Base-by-base conservation (phyloP, 2,113 vertebrate species). In the Lampris megalopsis region DNA sequence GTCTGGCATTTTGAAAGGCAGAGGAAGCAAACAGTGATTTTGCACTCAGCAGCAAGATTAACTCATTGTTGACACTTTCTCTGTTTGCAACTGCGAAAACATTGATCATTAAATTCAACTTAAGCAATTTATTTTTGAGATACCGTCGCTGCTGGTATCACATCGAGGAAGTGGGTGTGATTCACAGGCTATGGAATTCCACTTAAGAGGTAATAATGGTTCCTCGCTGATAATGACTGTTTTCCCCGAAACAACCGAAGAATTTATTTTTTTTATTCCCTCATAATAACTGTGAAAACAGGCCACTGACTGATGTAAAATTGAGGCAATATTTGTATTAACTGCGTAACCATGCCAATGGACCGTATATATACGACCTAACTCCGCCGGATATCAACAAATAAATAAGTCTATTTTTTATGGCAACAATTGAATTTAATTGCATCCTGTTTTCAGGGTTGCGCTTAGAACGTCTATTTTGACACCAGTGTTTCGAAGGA, bases 241-340 rank as follows among this genome's bases (percentile, higher is more conserved):
- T 92, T 91, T 79, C 74, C 68, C 62, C 73, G 75, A 84, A 92
- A 89, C 87, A 91, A 77, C 40, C 0, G 52, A 81, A 56, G 54
- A 84, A 77, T 80, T 69, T 68, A 7, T 79, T 60, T 70, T 86
- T 68, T 66, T 47, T 61, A 42, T 56, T 62, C 54, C 52, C 67
- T 61, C 43, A 68, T 81, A 78, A 84, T 79, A 68, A 80, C n/a
- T 52, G 53, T 11, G 40, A 66, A 40, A 66, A 42, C 81, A 60
- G 66, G 85, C 75, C 67, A 73, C 38, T 24, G 49, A 79, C 5
- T 54, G 67, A 79, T 57, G 68, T 43, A 72, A 76, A 59, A 66
- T 66, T 24, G 56, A 36, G 57, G 63, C 59, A 69, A 81, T 81
- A 82, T 86, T 90, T 77, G 64, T 52, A 4, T 48, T 56, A 37